Base-by-base conservation (phyloP, 1,140 invertebrate genomes). In the Sarcophaga bullata region DNA sequence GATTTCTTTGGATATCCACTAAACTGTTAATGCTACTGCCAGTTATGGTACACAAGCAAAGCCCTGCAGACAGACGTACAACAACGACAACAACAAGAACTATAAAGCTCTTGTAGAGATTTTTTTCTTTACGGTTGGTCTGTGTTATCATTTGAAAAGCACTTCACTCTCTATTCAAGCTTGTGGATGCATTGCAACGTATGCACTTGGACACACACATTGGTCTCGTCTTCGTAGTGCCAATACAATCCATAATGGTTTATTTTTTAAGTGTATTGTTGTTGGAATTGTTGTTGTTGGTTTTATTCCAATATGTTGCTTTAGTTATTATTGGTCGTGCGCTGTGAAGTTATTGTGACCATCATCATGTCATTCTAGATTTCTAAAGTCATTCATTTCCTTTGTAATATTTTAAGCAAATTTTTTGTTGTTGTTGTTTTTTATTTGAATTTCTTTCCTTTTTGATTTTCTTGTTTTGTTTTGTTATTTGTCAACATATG, bases 71-170 rank as follows among this genome's bases (percentile, higher is more conserved):
- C 25, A 37, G 25, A 37, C 25, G 25, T 37, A 37, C 25, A 37
- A 37, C 25, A 37, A 37, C 25, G 4, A 37, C 25, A 37, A 1
- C 25, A 37, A 37, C 3, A 68, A 68, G 8, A 68, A 17, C 62
- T 68, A 19, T 68, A 68, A 68, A 6, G n/a, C 62, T 68, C 19
- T 68, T 68, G n/a, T 19, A 68, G 19, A 19, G 17, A 68, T 68
- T 68, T 37, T 37, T 37, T 37, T 68, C 17, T 58, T 58, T 15
- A 58, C n/a, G 54, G 54, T 8, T 68, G n/a, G 62, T 19, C 8
- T 68, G 62, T 68, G 62, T 68, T 68, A 68, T 68, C 62, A 68
- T 68, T 68, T 19, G 62, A 19, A 68, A 68, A 68, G n/a, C 62
- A 68, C 62, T 68, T n/a, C 25, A 2, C 25, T 37, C 25, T 37